Evolutionary conservation across 2,113 vertebrate species (phyloP), one percentile per base, ranked within the genome.

Genomic region (Siniperca chuatsi): DNA sequence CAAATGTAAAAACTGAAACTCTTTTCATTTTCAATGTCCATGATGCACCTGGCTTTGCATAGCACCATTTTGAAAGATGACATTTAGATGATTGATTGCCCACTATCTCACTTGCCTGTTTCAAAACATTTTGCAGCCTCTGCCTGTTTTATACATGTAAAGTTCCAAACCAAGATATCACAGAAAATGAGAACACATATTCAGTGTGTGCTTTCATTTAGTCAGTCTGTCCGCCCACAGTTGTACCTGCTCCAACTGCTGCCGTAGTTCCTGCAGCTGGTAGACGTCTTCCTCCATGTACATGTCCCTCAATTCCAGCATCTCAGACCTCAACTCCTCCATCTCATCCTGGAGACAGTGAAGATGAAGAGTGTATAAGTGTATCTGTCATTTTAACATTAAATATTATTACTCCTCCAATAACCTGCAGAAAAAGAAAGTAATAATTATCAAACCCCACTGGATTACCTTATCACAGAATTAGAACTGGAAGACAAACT

Each of bases 251-350:
- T 99, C 98, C 89, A 99, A 96, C 93, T 99, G 98, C 93, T 98
- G 98, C 35, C 98, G 94, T 68, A 99, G 96, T 84, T 99, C 98
- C 94, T 99, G 98, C 68, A 99, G 92, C 95, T 99, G 98, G 92
- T 99, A 99, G 52, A 99, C 97, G 0, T 99, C 98, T 69, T 99
- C 98, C 92, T 99, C 98, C 97, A 99, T 96, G 93, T 99, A 99
- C 90, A 99, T 97, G 3, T 99, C 98, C 62, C 98, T 94, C 98
- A 99, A 99, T 96, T 99, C 98, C 95, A 99, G 96, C 98, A 99
- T 99, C 94, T 99, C 98, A 0, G 98, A 98, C 0, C 98, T 96
- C 81, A 99, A 93, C 95, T 99, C 98, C 94, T 99, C 98, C 4
- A 99, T 97, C 94, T 99, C 98, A 67, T 99, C 98, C 98, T 99